Conservation (phyloP, 2,797 vertebrate genomes). For the Eleutherodactylus coqui region DNA sequence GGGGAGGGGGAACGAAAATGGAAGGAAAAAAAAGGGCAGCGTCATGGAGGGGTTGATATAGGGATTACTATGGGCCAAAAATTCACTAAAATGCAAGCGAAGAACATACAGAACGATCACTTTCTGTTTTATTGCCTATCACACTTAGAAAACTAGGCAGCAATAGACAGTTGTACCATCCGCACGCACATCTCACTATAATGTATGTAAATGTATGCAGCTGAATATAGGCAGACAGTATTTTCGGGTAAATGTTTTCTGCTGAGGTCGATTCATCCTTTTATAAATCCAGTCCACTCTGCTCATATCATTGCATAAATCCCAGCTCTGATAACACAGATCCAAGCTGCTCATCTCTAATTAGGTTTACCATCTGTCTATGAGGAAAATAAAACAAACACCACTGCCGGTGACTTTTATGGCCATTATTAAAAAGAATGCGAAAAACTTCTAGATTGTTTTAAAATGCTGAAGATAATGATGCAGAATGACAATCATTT, state of each 20-base stretch:
- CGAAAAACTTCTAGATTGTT: background rate
- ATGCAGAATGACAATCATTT: background rate
- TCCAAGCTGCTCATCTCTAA: constrained; percentile 51
- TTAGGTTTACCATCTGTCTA: constrained; percentile 54
- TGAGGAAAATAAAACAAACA: constrained; percentile 22
- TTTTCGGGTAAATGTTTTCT: constrained; percentile 14
- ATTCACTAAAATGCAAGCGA: no score
- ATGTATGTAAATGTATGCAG: background rate
- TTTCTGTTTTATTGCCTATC: background rate
- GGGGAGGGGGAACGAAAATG: no score
- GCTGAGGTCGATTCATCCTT: background rate
- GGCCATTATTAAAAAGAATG: background rate
- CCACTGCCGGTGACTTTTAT: background rate
- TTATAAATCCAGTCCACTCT: constrained; percentile 5
- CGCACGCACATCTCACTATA: background rate
- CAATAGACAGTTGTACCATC: background rate
- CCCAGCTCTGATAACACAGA: constrained; percentile 20
- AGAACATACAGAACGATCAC: background rate
- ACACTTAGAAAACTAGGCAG: background rate
- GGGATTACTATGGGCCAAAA: no score
- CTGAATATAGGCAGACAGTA: constrained; percentile 1
- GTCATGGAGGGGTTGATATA: no score
- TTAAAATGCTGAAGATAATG: background rate
- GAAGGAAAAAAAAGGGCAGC: no score
- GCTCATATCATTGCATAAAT: constrained; percentile 32